phyloP scores from a whole-genome alignment of 2,797 vertebrate genomes.

The Huso huso region DNA sequence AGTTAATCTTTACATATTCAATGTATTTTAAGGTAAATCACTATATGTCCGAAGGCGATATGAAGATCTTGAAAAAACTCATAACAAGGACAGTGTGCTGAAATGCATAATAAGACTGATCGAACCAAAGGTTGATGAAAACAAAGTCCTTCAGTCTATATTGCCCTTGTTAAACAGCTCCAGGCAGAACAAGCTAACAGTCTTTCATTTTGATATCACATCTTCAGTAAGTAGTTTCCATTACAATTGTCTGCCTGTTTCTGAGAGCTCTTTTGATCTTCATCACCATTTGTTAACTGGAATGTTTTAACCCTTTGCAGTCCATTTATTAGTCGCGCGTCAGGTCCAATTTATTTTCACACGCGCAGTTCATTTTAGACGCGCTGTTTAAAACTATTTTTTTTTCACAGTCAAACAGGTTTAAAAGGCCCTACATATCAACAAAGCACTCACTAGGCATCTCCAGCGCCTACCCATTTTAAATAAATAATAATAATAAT shows the following conservation, averaged over 20 bases:
- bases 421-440: too few species aligned
- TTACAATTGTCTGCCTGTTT: neutral
- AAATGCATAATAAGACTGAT: conserved; percentile 56
- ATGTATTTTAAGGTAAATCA: conserved; percentile 52
- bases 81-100: conserved; percentile 18
- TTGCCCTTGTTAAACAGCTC: conserved; percentile 40
- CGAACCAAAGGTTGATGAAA: conserved; percentile 53
- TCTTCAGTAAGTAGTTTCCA: conserved; percentile 58
- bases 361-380: too few species aligned
- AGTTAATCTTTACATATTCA: too few species aligned
- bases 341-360: too few species aligned
- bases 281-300: neutral
- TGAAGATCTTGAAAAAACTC: conserved; percentile 26
- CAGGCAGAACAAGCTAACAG: conserved; percentile 40
- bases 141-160: conserved; percentile 46
- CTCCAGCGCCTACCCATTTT: too few species aligned
- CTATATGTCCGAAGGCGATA: conserved; percentile 60
- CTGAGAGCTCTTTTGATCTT: neutral
- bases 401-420: too few species aligned
- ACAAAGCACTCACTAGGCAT: too few species aligned
- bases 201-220: conserved; percentile 70
- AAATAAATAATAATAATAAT: too few species aligned
- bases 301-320: too few species aligned
- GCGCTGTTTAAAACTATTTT: too few species aligned
- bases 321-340: too few species aligned